phyloP scores from a whole-genome alignment of 1,140 invertebrate species.

The Drosophila insularis region DNA sequence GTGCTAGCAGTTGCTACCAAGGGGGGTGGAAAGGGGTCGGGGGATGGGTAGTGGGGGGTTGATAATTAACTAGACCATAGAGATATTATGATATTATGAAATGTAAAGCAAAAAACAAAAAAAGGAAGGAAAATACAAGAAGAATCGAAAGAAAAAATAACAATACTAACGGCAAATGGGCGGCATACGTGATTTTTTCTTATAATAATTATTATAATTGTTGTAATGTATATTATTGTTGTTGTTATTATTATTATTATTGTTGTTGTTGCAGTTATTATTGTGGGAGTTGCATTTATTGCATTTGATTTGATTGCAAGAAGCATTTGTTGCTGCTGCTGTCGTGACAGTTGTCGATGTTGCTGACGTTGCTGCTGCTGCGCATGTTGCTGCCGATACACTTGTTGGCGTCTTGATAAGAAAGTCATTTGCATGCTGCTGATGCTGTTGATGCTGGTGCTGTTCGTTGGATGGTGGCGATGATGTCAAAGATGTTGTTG shows the following conservation, averaged over 20 bases:
- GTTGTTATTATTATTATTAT: conserved; percentile 61
- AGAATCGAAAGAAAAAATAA: conserved; percentile 45
- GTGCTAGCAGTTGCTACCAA: not conserved
- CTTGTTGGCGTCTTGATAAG: conserved; percentile 30
- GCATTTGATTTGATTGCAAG: conserved; percentile 68
- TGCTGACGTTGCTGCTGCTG: conserved; percentile 17
- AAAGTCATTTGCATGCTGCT: conserved; percentile 23
- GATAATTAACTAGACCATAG: not conserved
- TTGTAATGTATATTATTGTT: conserved; percentile 81
- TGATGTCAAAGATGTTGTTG: conserved; percentile 51
- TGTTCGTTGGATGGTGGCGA: conserved; percentile 21
- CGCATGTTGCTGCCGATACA: conserved; percentile 18
- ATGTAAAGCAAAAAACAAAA: not conserved
- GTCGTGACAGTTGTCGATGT: conserved; percentile 12
- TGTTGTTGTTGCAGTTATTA: conserved; percentile 64
- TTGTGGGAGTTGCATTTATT: conserved; percentile 72
- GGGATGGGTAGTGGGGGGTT: no score
- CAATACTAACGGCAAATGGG: conserved; percentile 82
- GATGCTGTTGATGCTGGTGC: conserved; percentile 12
- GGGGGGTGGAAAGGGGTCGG: not conserved
- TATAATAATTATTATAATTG: conserved; percentile 82
- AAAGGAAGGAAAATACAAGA: conserved; percentile 14
- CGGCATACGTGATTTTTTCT: conserved; percentile 82
- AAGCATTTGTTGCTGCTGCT: conserved; percentile 46
- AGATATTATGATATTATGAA: conserved; percentile 23